These are phyloP conservation scores for Ellobius talpinus DNA, from an alignment of 2,113 vertebrate genomes.

Conservation along the genomic window DNA sequence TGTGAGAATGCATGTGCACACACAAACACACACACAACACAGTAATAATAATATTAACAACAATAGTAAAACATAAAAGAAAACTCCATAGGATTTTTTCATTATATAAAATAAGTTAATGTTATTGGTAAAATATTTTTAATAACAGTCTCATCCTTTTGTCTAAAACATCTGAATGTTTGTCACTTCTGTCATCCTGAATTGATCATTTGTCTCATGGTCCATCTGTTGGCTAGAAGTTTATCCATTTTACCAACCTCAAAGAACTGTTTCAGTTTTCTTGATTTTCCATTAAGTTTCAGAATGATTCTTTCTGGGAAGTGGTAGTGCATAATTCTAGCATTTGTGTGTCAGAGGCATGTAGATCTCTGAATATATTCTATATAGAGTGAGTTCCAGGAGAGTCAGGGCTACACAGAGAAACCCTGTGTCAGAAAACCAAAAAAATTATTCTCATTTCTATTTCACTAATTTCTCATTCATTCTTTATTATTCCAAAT, in stretches of 20 bases:
- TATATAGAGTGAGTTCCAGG: too few species aligned
- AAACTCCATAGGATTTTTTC: neutral
- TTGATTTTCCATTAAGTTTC: neutral
- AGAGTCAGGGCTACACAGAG: too few species aligned
- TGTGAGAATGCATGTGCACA: neutral
- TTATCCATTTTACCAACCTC: neutral
- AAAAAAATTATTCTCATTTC: neutral
- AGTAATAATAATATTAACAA: neutral
- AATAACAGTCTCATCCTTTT: neutral
- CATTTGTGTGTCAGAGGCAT: too few species aligned
- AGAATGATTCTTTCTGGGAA: too few species aligned
- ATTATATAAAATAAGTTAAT: neutral
- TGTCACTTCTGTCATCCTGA: neutral
- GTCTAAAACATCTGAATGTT: neutral
- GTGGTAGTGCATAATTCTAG: too few species aligned
- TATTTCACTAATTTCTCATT: neutral
- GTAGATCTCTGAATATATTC: too few species aligned
- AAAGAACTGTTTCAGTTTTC: neutral
- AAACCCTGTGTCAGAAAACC: too few species aligned
- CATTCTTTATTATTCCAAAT: neutral
- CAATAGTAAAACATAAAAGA: neutral
- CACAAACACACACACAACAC: neutral
- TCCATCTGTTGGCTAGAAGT: too few species aligned
- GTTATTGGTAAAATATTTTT: neutral
- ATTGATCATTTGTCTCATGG: neutral